Evolutionary conservation across 2,113 vertebrate genomes (phyloP).

Genomic region (Oryzias curvinotus): DNA sequence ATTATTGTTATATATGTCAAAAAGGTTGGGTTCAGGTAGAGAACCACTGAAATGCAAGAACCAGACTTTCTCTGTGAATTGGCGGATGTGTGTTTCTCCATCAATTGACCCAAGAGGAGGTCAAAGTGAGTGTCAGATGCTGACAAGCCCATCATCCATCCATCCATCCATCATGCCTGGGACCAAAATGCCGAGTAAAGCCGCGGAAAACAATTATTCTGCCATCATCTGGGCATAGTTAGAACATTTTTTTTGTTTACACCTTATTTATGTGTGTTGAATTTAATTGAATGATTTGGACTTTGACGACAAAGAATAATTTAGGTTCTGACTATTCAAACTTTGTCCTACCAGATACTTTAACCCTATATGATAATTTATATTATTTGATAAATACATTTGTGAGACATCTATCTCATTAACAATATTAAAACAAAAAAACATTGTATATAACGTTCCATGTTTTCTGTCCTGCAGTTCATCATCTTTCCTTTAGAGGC

Average conservation of each 20-base stretch:
- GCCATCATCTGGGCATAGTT: constrained; percentile 15
- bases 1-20: constrained; percentile 20
- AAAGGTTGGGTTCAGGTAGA: constrained; percentile 20
- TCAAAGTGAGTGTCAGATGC: constrained; percentile 35
- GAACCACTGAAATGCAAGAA: constrained; percentile 9
- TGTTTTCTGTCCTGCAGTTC: too few relatives aligned
- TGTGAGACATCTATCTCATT: too few relatives aligned
- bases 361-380: too few relatives aligned
- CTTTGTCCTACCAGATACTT: constrained; percentile 7
- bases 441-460: too few relatives aligned
- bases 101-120: constrained; percentile 31
- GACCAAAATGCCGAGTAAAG: constrained; percentile 30
- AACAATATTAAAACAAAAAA: too few relatives aligned
- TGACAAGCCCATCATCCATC: constrained; percentile 18
- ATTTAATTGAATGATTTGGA: constrained; percentile 23
- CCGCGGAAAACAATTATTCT: constrained; percentile 20
- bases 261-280: constrained; percentile 7
- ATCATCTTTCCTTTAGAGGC: not conserved
- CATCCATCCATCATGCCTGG: constrained; percentile 29
- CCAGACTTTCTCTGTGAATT: constrained; percentile 31
- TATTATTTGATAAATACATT: too few relatives aligned
- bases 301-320: constrained; percentile 22
- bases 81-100: constrained; percentile 41
- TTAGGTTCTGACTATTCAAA: constrained; percentile 20
- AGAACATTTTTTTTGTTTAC: constrained; percentile 10